Conservation (phyloP, 2,797 vertebrate species). For the Eutrigla gurnardus region DNA sequence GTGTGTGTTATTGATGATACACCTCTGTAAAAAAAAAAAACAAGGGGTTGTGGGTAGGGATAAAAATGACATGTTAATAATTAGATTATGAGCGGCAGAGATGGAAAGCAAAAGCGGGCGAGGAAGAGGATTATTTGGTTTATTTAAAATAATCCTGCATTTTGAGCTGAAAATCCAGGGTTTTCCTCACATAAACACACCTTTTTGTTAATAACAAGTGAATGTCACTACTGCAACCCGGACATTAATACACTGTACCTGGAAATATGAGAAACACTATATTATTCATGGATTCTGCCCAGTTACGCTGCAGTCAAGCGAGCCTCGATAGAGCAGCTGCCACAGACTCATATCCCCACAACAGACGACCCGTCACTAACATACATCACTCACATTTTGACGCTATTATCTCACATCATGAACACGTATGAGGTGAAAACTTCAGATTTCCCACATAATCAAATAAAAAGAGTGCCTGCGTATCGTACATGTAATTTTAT, state of each 20-base stretch:
- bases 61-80: neutral
- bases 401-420: constrained; percentile 5
- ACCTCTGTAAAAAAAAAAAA: constrained; percentile 85
- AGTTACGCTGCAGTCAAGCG: constrained; percentile 12
- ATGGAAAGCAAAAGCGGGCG: neutral
- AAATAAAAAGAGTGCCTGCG: neutral
- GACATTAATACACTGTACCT: constrained; percentile 14
- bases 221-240: neutral
- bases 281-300: constrained; percentile 27
- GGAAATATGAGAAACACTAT: constrained; percentile 36
- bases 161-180: neutral
- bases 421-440: neutral
- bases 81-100: neutral
- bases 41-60: neutral
- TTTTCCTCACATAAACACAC: neutral
- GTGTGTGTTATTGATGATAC: constrained; percentile 99
- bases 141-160: neutral
- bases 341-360: neutral
- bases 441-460: neutral
- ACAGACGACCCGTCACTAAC: constrained; percentile 5
- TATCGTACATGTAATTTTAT: too few species aligned
- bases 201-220: neutral
- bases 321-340: constrained; percentile 9
- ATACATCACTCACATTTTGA: constrained; percentile 13
- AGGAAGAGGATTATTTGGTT: constrained; percentile 17